Evolutionary conservation across 1,140 invertebrate species (phyloP).

Genomic region (Lamellibrachia luymesi): DNA sequence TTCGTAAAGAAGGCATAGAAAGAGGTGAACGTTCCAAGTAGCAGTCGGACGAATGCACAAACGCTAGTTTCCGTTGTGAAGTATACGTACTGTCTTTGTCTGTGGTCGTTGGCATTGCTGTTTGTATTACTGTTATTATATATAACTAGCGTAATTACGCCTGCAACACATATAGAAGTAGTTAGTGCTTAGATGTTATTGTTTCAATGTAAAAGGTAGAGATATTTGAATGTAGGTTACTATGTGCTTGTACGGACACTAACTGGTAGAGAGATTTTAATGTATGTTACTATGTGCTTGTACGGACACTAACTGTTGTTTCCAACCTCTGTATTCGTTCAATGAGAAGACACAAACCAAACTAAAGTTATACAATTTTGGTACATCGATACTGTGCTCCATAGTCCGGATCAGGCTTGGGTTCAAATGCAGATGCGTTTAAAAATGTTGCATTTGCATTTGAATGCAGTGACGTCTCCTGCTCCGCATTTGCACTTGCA

Average conservation of each 20-base stretch:
- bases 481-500: too few species aligned
- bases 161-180: neutral
- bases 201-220: neutral
- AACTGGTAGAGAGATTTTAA: neutral
- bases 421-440: too few species aligned
- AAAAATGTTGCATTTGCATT: too few species aligned
- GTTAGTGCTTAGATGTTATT: neutral
- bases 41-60: neutral
- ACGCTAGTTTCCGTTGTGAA: neutral
- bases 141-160: too few species aligned
- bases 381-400: neutral
- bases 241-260: neutral
- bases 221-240: neutral
- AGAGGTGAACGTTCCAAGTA: neutral
- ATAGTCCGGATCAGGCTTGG: neutral
- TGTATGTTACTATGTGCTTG: neutral
- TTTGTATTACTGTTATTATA: neutral
- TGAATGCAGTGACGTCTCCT: too few species aligned
- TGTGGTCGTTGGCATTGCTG: neutral
- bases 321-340: neutral
- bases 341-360: neutral
- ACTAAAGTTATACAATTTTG: neutral
- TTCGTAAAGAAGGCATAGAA: neutral
- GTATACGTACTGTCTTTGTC: neutral
- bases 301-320: neutral